Conservation (phyloP, 2,113 vertebrate species). For the Peromyscus polionotus region DNA sequence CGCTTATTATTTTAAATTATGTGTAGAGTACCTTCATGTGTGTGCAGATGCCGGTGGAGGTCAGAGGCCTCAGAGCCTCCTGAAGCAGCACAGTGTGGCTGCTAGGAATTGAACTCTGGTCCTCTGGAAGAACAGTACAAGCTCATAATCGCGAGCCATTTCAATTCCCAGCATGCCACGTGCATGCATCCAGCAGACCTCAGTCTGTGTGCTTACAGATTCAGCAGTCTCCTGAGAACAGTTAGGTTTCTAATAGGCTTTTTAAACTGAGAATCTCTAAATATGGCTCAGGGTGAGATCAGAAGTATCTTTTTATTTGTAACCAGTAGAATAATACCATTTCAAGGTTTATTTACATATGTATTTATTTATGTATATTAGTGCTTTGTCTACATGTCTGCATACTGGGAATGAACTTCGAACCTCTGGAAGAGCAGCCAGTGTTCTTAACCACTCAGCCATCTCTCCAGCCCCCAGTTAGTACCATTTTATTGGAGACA, state of each 20-base stretch:
- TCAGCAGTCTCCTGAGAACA: not conserved
- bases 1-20: not conserved
- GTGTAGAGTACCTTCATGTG: not conserved
- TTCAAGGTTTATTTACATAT: not conserved
- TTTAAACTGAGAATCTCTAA: slow-evolving; percentile 43
- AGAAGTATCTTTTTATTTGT: not conserved
- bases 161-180: not conserved
- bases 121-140: not conserved
- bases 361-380: not conserved
- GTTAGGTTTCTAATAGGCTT: not conserved
- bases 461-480: not conserved
- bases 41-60: not conserved
- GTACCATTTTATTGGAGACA: not conserved
- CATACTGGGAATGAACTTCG: not conserved
- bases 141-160: not conserved
- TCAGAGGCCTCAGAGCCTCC: not conserved
- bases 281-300: not conserved
- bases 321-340: not conserved
- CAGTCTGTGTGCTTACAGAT: not conserved
- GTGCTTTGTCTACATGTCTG: not conserved
- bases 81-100: not conserved
- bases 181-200: not conserved
- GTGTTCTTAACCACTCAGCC: not conserved
- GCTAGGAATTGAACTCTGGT: not conserved
- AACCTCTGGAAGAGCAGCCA: not conserved